These are phyloP conservation scores for Falco peregrinus DNA, from an alignment of 2,797 vertebrate genomes.

Conservation along the genomic window DNA sequence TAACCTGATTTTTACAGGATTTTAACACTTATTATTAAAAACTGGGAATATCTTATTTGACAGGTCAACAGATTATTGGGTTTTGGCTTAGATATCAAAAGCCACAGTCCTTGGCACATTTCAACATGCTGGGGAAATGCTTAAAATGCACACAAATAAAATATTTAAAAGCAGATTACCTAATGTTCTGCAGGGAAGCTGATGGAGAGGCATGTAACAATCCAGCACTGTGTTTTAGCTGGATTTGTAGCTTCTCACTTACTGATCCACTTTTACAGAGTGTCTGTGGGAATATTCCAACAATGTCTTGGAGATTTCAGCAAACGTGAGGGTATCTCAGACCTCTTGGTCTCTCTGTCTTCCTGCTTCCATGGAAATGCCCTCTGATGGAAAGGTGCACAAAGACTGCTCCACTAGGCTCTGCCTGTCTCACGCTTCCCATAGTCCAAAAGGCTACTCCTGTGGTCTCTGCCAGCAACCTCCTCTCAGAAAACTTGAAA, in stretches of 20 bases:
- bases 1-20: slow-evolving; percentile 34
- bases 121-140: neutral
- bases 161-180: slow-evolving; percentile 47
- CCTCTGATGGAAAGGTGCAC: neutral
- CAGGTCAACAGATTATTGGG: slow-evolving; percentile 49
- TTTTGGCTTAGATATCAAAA: slow-evolving; percentile 43
- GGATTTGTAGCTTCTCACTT: slow-evolving; percentile 13
- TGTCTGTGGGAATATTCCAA: neutral
- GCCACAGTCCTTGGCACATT: slow-evolving; percentile 23
- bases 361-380: neutral
- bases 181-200: slow-evolving; percentile 14
- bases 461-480: neutral
- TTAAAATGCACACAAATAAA: slow-evolving; percentile 61
- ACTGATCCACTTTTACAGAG: neutral
- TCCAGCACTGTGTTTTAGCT: neutral
- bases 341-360: neutral
- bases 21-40: slow-evolving; percentile 41
- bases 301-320: neutral
- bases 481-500: neutral
- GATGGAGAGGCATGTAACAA: neutral
- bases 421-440: neutral
- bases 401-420: neutral
- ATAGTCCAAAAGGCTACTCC: neutral
- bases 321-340: neutral
- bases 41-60: slow-evolving; percentile 44